phyloP scores from a whole-genome alignment of 2,797 vertebrate genomes.

The Helostoma temminkii region DNA sequence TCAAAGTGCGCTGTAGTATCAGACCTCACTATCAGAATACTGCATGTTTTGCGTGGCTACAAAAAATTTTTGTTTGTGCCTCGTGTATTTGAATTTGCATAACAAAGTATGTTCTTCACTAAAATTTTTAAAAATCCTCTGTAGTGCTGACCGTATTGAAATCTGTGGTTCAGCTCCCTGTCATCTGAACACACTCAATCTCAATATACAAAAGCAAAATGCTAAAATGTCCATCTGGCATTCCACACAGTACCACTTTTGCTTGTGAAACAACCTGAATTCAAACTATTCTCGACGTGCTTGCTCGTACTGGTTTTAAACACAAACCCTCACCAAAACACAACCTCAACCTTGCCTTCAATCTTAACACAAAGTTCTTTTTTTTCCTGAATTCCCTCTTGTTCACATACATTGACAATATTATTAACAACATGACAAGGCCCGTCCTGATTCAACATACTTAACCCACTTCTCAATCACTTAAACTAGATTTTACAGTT shows the following conservation, averaged over 20 bases:
- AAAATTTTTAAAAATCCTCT: constrained; percentile 32
- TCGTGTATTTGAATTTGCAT: constrained; percentile 29
- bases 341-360: not conserved
- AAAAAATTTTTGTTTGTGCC: constrained; percentile 5
- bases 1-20: constrained; percentile 50
- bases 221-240: constrained; percentile 26
- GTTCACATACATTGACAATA: constrained; percentile 17
- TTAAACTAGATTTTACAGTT: not conserved
- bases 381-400: constrained; percentile 11
- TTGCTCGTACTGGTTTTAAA: no score
- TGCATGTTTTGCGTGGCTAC: constrained; percentile 5
- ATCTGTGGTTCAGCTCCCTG: constrained; percentile 38
- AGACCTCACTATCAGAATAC: constrained; percentile 29
- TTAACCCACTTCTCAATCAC: constrained; percentile 10
- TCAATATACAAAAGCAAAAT: constrained; percentile 36
- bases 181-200: constrained; percentile 36
- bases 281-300: not conserved
- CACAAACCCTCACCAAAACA: not conserved
- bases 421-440: constrained; percentile 44
- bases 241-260: constrained; percentile 15
- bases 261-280: not conserved
- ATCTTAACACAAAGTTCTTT: constrained; percentile 7
- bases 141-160: constrained; percentile 1
- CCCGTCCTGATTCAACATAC: constrained; percentile 58
- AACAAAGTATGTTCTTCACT: constrained; percentile 17